phyloP scores from a whole-genome alignment of 2,113 vertebrate species.

The Ceuthmochares aereus region DNA sequence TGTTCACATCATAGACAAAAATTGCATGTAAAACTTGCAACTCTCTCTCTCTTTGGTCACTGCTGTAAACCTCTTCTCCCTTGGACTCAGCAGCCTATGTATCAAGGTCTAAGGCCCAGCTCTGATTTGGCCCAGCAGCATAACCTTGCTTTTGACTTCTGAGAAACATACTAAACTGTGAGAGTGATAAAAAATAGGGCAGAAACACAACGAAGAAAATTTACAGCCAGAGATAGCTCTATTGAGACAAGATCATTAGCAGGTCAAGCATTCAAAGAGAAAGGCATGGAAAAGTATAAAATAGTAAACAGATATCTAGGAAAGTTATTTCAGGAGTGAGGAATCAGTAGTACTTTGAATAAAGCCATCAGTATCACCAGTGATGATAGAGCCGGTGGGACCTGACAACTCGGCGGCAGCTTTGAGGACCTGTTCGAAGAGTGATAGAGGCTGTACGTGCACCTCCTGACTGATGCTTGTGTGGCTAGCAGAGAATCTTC shows the following conservation, averaged over 20 bases:
- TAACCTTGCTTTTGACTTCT: neutral
- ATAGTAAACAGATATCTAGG: neutral
- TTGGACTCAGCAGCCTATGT: neutral
- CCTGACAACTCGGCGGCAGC: accelerated
- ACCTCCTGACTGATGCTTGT: neutral
- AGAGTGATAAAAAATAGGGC: neutral
- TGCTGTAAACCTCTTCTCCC: neutral
- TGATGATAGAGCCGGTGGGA: neutral
- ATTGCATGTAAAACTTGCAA: accelerated
- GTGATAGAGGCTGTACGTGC: neutral
- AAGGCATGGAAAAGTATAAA: neutral
- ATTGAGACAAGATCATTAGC: neutral
- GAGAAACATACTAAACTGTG: neutral
- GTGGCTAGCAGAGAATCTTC: neutral
- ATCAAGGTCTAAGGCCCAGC: neutral
- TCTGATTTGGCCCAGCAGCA: neutral
- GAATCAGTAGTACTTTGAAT: neutral
- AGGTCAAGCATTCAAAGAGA: neutral
- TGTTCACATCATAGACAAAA: neutral
- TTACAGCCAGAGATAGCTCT: neutral
- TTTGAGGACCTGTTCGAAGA: neutral
- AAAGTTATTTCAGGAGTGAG: neutral
- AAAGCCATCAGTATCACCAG: neutral
- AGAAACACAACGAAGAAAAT: neutral
- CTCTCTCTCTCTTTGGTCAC: neutral